These are phyloP conservation scores for Heterotilapia buettikoferi DNA, from an alignment of 2,113 vertebrate genomes.

Conservation along the genomic window DNA sequence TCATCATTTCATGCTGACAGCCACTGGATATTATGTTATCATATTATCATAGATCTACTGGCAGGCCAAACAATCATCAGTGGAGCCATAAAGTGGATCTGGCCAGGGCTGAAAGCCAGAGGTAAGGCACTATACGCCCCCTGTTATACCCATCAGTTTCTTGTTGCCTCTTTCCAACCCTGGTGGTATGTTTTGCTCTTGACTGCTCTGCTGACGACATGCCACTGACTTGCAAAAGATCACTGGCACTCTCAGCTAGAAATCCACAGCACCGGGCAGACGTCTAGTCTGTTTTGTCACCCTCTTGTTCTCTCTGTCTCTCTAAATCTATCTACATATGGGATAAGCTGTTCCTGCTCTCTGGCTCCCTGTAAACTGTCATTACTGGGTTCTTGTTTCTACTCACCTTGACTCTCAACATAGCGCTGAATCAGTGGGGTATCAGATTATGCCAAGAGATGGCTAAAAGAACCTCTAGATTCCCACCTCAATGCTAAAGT, in stretches of 20 bases:
- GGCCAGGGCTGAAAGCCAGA: background rate
- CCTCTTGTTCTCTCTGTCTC: background rate
- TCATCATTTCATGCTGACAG: background rate
- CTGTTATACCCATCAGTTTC: background rate
- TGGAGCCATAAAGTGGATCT: background rate
- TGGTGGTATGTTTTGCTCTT: background rate
- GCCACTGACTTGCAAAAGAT: background rate
- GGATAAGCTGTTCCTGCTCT: background rate
- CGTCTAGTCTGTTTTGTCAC: background rate
- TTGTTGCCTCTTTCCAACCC: background rate
- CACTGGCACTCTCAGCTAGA: background rate
- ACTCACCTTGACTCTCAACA: slow-evolving; percentile 4
- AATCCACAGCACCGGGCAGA: background rate
- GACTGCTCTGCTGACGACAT: background rate
- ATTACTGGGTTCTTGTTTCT: slow-evolving; percentile 16
- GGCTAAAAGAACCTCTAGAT: slow-evolving; percentile 9
- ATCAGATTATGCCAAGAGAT: background rate
- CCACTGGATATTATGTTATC: background rate
- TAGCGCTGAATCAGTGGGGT: background rate
- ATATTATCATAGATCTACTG: background rate
- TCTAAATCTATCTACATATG: background rate
- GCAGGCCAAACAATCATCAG: background rate
- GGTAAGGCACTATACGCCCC: background rate
- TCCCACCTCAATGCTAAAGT: background rate
- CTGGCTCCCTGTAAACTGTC: background rate